Base-by-base conservation (phyloP, 2,888 invertebrate genomes). In the Tuta absoluta region DNA sequence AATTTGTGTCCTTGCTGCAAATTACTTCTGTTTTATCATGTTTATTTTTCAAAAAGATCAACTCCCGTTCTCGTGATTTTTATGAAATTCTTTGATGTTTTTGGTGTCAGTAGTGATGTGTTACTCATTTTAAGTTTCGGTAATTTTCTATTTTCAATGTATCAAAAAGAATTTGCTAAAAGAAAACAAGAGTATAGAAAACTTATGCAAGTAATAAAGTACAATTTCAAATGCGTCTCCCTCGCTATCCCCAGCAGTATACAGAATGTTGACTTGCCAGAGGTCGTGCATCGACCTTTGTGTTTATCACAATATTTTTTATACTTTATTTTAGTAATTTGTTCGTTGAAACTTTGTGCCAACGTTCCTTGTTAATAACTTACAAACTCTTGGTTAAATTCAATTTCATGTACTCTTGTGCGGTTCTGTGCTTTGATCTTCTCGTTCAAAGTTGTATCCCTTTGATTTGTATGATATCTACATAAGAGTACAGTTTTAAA, bases 241-340 rank as follows among this genome's bases (percentile, higher is more conserved):
- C 51, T 53, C 14, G 51, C n/a, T 28, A 56, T 17, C 33, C 24
- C 56, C 14, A 56, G 28, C 21, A 53, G 53, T 24, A n/a, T 23
- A 21, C 41, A 60, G 45, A 24, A 58, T 19, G 38, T 37, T 38
- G 21, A 21, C 14, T 24, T 45, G 45, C 28, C 38, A 45, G 51
- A 23, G 38, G 49, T 53, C 71, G 77, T 71, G 63, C 75, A 68
- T 66, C 77, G 74, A 78, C 75, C 76, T 71, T 62, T 73, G 70
- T 75, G 74, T 74, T 74, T 74, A 70, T 68, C 63, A 64, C 61
- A 66, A 60, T 73, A 69, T 33, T 45, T n/a, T 24, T 60, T 60
- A 11, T 10, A 71, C 69, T 73, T 72, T 69, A 65, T 63, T 69
- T 65, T 63, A 49, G 23, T 4, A 56, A 14, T 28, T 33, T 45